Evolutionary conservation across 2,888 invertebrate genomes (phyloP), one percentile per base, ranked within the genome.

Genomic region (Galerucella calmariensis): DNA sequence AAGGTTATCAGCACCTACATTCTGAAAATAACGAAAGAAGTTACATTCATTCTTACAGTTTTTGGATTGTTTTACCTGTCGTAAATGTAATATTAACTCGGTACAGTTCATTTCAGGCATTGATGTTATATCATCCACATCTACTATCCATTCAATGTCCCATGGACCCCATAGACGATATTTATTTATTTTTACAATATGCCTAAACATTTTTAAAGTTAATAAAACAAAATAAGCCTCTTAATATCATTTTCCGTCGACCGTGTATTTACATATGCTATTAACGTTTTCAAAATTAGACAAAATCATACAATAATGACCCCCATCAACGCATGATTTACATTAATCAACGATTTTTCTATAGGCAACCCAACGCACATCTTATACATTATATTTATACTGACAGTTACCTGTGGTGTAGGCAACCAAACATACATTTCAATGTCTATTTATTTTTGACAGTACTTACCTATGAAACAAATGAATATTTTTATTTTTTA

Each of bases 71-170:
- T 48, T 53, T 87, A 94, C 95, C 92, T 94, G 94, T 88, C 92
- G 92, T 72, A 95, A 90, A 82, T 92, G 92, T 73, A 95, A 89
- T 72, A 93, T 85, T 4, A 95, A 89, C 81, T 91, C 92, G 70
- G 92, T 90, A 1, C 89, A 79, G 90, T 27, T 86, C 82, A 48
- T 93, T 87, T 73, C 88, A 12, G 84, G 84, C 80, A 92, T 90
- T 12, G 92, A 92, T 80, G 93, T 89, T 69, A 95, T 89, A 81
- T 94, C 93, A 83, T 94, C 92, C 67, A 95, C 89, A 75, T 91
- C 90, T 27, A 94, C 90, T 51, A 89, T 89, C 95, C 95, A 95
- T 86, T 94, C 94, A 44, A 94, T 89, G 81, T 92, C 93, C 93
- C 94, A 95, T 10, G 91, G 89, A 53, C 92, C 92, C 91, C 93